Evolutionary conservation across 2,113 vertebrate species (phyloP).

Genomic region (Talpa occidentalis): DNA sequence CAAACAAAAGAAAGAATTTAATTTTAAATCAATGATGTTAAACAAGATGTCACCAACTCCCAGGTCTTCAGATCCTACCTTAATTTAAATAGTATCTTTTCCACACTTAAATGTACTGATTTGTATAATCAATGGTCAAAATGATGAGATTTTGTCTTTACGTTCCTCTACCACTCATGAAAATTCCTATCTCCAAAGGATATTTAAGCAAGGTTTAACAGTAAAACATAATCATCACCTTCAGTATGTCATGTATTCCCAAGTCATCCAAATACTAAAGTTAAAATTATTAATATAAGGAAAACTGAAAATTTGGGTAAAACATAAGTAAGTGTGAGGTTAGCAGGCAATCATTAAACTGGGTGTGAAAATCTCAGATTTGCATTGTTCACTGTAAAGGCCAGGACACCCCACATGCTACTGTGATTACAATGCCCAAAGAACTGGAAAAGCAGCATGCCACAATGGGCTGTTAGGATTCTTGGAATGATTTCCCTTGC

Average conservation of each 20-base stretch:
- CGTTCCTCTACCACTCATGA: not conserved
- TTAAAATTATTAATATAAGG: not conserved
- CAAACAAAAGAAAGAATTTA: not conserved
- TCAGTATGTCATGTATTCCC: not conserved
- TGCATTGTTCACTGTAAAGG: not conserved
- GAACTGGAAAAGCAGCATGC: not conserved
- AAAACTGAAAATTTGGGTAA: not conserved
- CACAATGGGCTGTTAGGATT: no score
- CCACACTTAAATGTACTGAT: fast-evolving
- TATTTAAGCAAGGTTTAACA: not conserved
- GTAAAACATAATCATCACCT: not conserved
- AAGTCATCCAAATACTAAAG: not conserved
- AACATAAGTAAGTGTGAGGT: not conserved
- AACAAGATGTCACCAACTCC: not conserved
- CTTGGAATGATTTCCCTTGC: no score
- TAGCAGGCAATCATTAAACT: not conserved
- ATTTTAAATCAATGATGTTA: not conserved
- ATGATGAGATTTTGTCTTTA: not conserved
- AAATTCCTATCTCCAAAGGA: no score
- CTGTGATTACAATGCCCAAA: not conserved
- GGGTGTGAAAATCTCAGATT: not conserved
- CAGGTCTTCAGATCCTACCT: not conserved
- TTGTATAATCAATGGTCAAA: not conserved
- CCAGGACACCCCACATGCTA: not conserved
- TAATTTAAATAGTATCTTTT: not conserved